Evolutionary conservation across 1,140 invertebrate genomes (phyloP).

Genomic region (Eueides isabella): DNA sequence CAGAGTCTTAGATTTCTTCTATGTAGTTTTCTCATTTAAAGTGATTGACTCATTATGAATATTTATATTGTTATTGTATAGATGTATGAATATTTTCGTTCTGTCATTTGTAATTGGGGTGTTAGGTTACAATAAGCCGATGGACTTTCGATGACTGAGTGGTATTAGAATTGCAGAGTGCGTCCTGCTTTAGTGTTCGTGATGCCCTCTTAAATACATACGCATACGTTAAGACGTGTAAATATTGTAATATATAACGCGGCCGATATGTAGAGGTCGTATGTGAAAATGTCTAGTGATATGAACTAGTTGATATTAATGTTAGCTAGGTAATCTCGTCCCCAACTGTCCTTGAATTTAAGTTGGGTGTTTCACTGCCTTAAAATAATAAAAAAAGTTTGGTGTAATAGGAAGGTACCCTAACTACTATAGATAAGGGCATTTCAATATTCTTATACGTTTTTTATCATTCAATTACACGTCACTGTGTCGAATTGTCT

Average conservation of each 20-base stretch:
- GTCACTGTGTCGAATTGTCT: slow-evolving; percentile 38
- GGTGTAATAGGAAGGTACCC: slow-evolving; percentile 71
- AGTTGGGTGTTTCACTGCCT: slow-evolving; percentile 82
- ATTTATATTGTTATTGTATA: slow-evolving; percentile 80
- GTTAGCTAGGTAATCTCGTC: slow-evolving; percentile 81
- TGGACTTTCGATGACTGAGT: slow-evolving; percentile 79
- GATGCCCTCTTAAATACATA: slow-evolving; percentile 57
- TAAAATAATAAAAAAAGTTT: slow-evolving; percentile 76
- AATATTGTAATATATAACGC: slow-evolving; percentile 80
- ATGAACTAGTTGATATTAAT: slow-evolving; percentile 79
- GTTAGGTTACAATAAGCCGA: slow-evolving; percentile 74
- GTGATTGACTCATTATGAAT: slow-evolving; percentile 64
- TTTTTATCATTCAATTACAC: slow-evolving; percentile 60
- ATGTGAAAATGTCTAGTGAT: slow-evolving; percentile 80
- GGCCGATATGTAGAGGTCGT: slow-evolving; percentile 73
- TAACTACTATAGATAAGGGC: slow-evolving; percentile 76
- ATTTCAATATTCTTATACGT: slow-evolving; percentile 70
- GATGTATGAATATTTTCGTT: slow-evolving; percentile 68
- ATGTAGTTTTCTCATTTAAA: slow-evolving; percentile 73
- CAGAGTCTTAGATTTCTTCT: slow-evolving; percentile 75
- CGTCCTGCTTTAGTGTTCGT: slow-evolving; percentile 70
- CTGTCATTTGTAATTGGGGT: slow-evolving; percentile 70
- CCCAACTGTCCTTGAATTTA: slow-evolving; percentile 79
- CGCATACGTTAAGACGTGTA: slow-evolving; percentile 77
- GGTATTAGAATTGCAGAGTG: slow-evolving; percentile 59